A percentile compares a stretch with the other conserved stretches of the same genome.
Conservation (phyloP, 2,113 vertebrate species). For the Eolophus roseicapilla region DNA sequence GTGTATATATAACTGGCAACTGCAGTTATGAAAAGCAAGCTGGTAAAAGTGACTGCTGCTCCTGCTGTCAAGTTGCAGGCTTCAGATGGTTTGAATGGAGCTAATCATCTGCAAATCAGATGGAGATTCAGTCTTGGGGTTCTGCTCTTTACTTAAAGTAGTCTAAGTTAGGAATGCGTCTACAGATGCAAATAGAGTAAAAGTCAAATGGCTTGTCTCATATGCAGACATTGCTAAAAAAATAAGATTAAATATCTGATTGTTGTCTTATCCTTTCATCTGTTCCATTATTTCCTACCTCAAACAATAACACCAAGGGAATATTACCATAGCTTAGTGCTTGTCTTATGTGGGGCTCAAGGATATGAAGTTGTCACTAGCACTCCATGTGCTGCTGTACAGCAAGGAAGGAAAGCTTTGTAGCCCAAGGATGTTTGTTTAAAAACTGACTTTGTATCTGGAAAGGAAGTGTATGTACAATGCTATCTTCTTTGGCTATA, state of each 20-base stretch:
- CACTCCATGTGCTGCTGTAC: not conserved
- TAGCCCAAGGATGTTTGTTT: conserved; percentile 63
- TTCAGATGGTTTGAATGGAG: not conserved
- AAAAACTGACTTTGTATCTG: conserved; percentile 56
- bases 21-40: not conserved
- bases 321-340: not conserved
- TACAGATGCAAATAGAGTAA: not conserved
- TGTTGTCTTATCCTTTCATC: not conserved
- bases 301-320: not conserved
- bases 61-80: not conserved
- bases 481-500: conserved; percentile 33
- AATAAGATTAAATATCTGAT: not conserved
- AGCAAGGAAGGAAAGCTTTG: conserved; percentile 5
- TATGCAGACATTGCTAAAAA: not conserved
- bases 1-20: not conserved
- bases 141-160: not conserved
- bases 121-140: not conserved
- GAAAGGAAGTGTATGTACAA: conserved; percentile 62
- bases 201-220: not conserved
- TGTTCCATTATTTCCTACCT: not conserved
- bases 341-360: not conserved
- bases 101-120: not conserved
- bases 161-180: not conserved
- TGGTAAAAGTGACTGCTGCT: not conserved
- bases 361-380: not conserved